Percentiles rank a stretch among this genome's conserved stretches.
These are phyloP conservation scores for Reinhardtius hippoglossoides DNA, from an alignment of 2,113 vertebrate genomes.

Conservation along the genomic window DNA sequence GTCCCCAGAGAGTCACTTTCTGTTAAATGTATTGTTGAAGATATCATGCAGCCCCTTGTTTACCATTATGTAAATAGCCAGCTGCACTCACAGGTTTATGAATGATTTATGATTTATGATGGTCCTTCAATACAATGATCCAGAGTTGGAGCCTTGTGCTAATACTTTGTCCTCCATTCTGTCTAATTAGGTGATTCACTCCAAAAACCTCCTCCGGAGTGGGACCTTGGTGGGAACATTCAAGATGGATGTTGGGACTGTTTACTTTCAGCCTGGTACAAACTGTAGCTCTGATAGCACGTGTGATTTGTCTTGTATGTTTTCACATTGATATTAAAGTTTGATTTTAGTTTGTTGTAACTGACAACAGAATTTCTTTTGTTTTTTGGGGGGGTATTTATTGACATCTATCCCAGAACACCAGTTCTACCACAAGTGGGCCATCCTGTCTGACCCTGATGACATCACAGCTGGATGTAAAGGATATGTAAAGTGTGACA, in stretches of 20 bases:
- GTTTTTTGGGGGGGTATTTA: background rate
- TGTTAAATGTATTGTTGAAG: constrained; percentile 1
- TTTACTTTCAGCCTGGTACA: constrained; percentile 94
- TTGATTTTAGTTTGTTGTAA: too few relatives aligned
- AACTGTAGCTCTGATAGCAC: background rate
- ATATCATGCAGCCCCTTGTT: background rate
- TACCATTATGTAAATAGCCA: background rate
- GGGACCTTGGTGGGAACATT: constrained; percentile 95
- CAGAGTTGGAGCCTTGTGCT: constrained; percentile 3
- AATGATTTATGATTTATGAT: constrained; percentile 1
- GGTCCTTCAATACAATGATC: background rate
- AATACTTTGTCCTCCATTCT: constrained; percentile 15
- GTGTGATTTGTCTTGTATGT: background rate
- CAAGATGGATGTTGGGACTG: constrained; percentile 96
- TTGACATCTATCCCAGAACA: constrained; percentile 84
- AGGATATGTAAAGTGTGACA: constrained; percentile 95
- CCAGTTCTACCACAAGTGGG: constrained; percentile 99
- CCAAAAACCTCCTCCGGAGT: constrained; percentile 96
- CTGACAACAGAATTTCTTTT: background rate
- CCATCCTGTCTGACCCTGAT: constrained; percentile 91
- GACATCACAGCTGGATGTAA: constrained; percentile 94
- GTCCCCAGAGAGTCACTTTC: background rate
- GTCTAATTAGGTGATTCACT: constrained; percentile 91
- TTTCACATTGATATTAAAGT: background rate
- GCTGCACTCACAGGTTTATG: constrained; percentile 1